phyloP scores from a whole-genome alignment of 2,888 invertebrate genomes.

The Steromphala cineraria region DNA sequence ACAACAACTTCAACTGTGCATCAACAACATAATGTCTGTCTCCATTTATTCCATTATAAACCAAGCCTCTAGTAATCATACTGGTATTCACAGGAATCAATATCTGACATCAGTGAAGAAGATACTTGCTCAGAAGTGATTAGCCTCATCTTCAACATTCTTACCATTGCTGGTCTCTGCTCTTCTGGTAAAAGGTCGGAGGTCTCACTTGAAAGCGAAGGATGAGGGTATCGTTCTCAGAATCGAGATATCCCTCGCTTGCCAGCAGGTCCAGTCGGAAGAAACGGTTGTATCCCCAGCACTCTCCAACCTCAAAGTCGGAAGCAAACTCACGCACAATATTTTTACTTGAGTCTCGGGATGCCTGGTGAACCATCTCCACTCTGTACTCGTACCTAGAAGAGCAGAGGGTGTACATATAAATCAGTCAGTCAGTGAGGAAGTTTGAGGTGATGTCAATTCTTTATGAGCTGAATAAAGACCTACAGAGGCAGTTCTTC shows the following conservation, averaged over 20 bases:
- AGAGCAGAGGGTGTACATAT: neutral
- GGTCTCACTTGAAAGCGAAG: conserved; percentile 93
- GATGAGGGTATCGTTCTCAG: conserved; percentile 88
- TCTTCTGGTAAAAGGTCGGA: conserved; percentile 94
- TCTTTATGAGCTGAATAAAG: too few relatives aligned
- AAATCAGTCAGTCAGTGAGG: too few relatives aligned
- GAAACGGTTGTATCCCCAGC: conserved; percentile 97
- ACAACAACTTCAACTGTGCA: too few relatives aligned
- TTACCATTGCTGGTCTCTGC: conserved; percentile 87
- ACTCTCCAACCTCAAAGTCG: conserved; percentile 96
- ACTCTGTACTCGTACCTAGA: conserved; percentile 92
- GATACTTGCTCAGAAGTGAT: too few relatives aligned
- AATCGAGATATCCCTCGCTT: conserved; percentile 92
- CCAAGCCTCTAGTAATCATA: too few relatives aligned
- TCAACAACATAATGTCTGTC: too few relatives aligned
- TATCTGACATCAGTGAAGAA: too few relatives aligned
- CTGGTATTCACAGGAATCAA: too few relatives aligned
- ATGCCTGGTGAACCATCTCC: conserved; percentile 94
- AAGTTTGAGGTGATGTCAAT: neutral
- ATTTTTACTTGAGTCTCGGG: conserved; percentile 83
- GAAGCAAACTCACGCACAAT: conserved; percentile 95
- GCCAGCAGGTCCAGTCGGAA: conserved; percentile 91
- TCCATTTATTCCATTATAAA: too few relatives aligned
- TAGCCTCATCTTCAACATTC: neutral
- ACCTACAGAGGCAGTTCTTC: too few relatives aligned